Base-by-base conservation (phyloP, 1,140 invertebrate genomes). In the Monomorium pharaonis region DNA sequence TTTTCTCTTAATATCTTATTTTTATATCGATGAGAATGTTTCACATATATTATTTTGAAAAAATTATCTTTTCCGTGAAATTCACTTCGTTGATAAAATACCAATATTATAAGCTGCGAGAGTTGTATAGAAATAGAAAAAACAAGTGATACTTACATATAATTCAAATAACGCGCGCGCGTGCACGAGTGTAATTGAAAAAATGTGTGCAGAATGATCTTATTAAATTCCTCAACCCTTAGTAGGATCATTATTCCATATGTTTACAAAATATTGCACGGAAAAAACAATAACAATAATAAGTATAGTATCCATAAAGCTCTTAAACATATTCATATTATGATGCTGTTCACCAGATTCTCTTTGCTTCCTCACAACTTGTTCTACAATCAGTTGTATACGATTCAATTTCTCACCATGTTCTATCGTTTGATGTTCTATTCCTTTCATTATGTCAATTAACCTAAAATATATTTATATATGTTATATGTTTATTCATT, bases 311-410 rank as follows among this genome's bases (percentile, higher is more conserved):
- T 95, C 95, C 18, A 93, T 74, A 24, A 94, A 88, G 78, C 89
- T 94, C 62, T 93, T 94, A n/a, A 91, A 89, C 77, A 94, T 92
- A 80, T 78, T 92, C 69, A 91, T 87, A 86, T 92, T 94, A 33
- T 91, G 90, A 47, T 91, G 92, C 21, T 94, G 92, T 33, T 94
- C 93, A 84, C 91, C 91, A 78, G 91, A 91, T 42, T 89, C 92
- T 77, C 94, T 92, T 89, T 95, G 95, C 70, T 92, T 93, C 63
- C 93, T 92, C 21, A 92, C 92, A 80, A 95, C 86, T 86, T 95
- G 94, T 75, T 95, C 95, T 42, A 95, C 74, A 75, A 93, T 86
- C 60, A 92, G 92, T 77, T 95, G 94, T 88, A 95, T 93, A 70
- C 93, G 91, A 86, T 94, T 94, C n/a, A 95, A 86, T 87, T 95